phyloP scores from a whole-genome alignment of 2,113 vertebrate species.

The Numenius arquata region DNA sequence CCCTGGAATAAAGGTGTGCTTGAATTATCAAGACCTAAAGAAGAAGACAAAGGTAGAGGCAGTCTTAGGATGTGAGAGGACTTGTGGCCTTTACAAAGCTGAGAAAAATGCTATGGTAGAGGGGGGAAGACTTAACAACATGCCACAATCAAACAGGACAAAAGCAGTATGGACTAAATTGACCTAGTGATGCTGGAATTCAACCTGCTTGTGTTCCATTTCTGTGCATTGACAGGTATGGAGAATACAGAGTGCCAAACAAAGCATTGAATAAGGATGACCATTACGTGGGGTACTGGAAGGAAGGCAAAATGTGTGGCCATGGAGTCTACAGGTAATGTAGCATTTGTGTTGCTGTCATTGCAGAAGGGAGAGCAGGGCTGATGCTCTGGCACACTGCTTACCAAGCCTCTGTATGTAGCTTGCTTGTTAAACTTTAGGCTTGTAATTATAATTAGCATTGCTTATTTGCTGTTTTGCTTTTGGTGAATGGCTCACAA shows the following conservation, averaged over 20 bases:
- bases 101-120: background rate
- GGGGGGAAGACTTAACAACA: background rate
- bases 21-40: background rate
- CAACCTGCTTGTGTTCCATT: background rate
- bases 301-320: constrained; percentile 94
- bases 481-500: background rate
- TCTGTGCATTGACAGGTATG: constrained; percentile 76
- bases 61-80: background rate
- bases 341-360: background rate
- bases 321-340: constrained; percentile 88
- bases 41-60: background rate
- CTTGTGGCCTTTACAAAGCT: background rate
- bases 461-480: background rate
- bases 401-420: background rate
- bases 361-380: background rate
- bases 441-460: background rate
- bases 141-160: background rate
- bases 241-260: constrained; percentile 86
- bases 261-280: constrained; percentile 87
- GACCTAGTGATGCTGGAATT: background rate
- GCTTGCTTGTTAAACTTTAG: background rate
- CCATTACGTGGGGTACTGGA: constrained; percentile 92
- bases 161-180: background rate
- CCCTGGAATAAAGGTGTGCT: background rate
- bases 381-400: background rate